A percentile compares a stretch with the other conserved stretches of the same genome.
Evolutionary conservation across 2,797 vertebrate species (phyloP).

Genomic region (Margarornis squamiger): DNA sequence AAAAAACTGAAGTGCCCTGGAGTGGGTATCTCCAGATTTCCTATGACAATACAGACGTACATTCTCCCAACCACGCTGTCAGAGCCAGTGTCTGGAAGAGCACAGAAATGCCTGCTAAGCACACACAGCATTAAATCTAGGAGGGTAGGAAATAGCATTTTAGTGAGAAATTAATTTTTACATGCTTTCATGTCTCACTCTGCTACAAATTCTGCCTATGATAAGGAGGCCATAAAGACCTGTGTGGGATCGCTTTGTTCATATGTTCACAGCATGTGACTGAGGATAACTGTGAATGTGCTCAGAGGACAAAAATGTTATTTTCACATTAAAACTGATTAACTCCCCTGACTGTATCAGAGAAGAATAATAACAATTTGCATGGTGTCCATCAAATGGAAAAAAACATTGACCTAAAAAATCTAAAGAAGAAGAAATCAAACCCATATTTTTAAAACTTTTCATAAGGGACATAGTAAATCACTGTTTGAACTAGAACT

Average conservation of each 20-base stretch:
- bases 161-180: constrained; percentile 7
- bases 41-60: not conserved
- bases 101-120: not conserved
- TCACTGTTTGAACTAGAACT: not conserved
- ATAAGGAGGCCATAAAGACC: not conserved
- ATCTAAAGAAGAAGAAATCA: not conserved
- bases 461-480: not conserved
- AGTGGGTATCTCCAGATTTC: not conserved
- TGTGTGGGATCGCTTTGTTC: not conserved
- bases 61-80: not conserved
- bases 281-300: not conserved
- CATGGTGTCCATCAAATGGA: not conserved
- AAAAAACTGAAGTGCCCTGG: not conserved
- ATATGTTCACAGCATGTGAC: not conserved
- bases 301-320: constrained; percentile 21
- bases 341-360: not conserved
- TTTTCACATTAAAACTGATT: constrained; percentile 40
- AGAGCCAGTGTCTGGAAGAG: not conserved
- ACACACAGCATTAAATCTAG: not conserved
- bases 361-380: constrained; percentile 17
- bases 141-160: not conserved
- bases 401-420: constrained; percentile 17
- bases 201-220: not conserved
- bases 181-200: not conserved
- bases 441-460: not conserved